Evolutionary conservation across 2,113 vertebrate species (phyloP).

Genomic region (Triplophysa dalaica): DNA sequence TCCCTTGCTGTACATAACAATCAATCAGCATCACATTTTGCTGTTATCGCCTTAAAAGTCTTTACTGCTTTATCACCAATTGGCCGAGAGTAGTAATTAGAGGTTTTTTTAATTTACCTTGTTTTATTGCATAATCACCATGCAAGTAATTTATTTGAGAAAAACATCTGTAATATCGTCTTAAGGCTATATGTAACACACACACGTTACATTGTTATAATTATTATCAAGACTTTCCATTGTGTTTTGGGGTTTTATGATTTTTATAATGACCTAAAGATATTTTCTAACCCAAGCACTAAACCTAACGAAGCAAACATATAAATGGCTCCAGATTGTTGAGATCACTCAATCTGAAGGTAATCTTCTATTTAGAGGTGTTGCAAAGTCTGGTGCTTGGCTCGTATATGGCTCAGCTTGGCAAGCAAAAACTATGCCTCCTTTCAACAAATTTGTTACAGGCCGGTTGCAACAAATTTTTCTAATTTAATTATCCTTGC

Average conservation of each 20-base stretch:
- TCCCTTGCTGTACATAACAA: not conserved
- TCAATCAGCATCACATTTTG: not conserved
- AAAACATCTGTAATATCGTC: not conserved
- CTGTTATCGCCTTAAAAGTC: not conserved
- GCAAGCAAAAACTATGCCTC: conserved; percentile 19
- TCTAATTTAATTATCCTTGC: conserved; percentile 35
- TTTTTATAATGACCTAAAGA: no score
- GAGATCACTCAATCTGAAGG: not conserved
- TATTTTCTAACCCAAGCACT: no score
- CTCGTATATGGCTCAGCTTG: not conserved
- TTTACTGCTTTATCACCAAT: no score
- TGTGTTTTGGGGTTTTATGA: not conserved
- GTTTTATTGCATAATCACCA: not conserved
- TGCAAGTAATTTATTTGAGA: not conserved
- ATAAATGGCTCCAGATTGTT: not conserved
- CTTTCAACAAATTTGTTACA: conserved; percentile 3
- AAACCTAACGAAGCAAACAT: no score
- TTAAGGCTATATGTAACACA: not conserved
- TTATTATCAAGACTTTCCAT: not conserved
- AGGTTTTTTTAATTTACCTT: not conserved
- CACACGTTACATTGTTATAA: not conserved
- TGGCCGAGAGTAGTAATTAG: no score
- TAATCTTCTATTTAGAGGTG: not conserved
- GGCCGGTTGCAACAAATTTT: conserved; percentile 19
- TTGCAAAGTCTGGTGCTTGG: not conserved